Conservation (phyloP, 2,888 invertebrate genomes). For the Ypsolopha scabrella region DNA sequence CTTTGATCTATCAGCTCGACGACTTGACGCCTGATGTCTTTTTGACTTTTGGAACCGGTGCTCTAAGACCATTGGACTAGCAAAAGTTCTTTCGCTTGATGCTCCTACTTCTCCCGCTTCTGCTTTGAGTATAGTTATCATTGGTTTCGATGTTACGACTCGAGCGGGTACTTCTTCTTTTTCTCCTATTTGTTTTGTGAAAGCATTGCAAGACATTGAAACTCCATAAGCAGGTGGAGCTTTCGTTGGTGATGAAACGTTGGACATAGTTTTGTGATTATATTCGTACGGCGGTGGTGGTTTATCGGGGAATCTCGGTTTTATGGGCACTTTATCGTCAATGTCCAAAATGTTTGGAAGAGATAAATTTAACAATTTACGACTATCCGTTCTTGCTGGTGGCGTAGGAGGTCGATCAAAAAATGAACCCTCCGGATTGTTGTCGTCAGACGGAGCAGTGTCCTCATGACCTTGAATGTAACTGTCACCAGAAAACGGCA, state of each 20-base stretch:
- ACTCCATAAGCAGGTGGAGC: conserved; percentile 79
- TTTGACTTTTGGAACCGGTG: conserved; percentile 63
- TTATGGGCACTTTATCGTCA: conserved; percentile 27
- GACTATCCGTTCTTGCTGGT: conserved; percentile 77
- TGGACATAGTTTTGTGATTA: conserved; percentile 69
- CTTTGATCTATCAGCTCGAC: conserved; percentile 73
- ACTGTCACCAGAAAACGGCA: conserved; percentile 68
- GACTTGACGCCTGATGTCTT: conserved; percentile 64
- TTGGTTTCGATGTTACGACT: conserved; percentile 81
- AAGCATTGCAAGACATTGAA: conserved; percentile 18
- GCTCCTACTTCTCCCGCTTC: conserved; percentile 78
- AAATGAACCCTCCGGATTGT: conserved; percentile 57
- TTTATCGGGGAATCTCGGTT: conserved; percentile 41
- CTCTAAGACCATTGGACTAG: conserved; percentile 61
- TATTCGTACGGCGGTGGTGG: conserved; percentile 81
- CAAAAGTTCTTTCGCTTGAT: conserved; percentile 69
- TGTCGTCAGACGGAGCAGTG: conserved; percentile 71
- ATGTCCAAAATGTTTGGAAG: conserved; percentile 59
- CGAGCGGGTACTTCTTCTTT: conserved; percentile 80
- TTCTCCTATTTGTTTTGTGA: conserved; percentile 29
- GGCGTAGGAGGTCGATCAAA: conserved; percentile 75
- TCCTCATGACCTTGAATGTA: conserved; percentile 72
- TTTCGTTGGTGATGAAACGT: conserved; percentile 41
- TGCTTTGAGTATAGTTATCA: conserved; percentile 81
- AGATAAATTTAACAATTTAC: conserved; percentile 52